Percentiles rank a stretch among this genome's conserved stretches.
Conservation (phyloP, 2,113 vertebrate species). For the Dipodomys stephensi region DNA sequence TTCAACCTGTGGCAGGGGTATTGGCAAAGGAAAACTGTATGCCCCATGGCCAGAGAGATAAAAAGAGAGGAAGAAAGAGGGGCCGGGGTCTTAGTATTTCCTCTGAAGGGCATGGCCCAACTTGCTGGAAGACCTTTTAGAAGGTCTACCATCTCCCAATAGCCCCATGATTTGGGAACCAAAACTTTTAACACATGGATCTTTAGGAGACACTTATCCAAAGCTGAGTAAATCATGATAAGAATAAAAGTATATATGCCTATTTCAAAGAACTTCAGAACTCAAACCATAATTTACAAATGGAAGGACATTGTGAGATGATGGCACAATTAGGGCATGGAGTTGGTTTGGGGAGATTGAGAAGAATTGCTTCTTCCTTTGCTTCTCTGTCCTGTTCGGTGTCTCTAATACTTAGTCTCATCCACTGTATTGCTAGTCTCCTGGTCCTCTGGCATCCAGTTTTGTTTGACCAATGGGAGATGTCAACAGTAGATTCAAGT, state of each 20-base stretch:
- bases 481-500: background rate
- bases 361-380: background rate
- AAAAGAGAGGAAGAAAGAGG: background rate
- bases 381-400: background rate
- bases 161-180: background rate
- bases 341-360: background rate
- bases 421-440: background rate
- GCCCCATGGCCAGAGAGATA: background rate
- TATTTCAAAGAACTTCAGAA: conserved; percentile 26
- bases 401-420: background rate
- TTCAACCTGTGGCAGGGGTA: background rate
- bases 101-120: background rate
- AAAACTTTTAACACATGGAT: background rate
- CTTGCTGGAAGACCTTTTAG: background rate
- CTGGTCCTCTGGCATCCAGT: background rate
- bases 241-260: background rate
- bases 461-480: background rate
- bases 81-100: background rate
- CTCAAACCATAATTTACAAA: background rate
- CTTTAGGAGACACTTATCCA: background rate
- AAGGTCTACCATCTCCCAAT: background rate
- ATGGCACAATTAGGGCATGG: background rate
- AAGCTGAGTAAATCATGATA: background rate
- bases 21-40: background rate
- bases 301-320: background rate